phyloP scores from a whole-genome alignment of 53 echinoderm and acorn worm genomes.

The Crossaster papposus region DNA sequence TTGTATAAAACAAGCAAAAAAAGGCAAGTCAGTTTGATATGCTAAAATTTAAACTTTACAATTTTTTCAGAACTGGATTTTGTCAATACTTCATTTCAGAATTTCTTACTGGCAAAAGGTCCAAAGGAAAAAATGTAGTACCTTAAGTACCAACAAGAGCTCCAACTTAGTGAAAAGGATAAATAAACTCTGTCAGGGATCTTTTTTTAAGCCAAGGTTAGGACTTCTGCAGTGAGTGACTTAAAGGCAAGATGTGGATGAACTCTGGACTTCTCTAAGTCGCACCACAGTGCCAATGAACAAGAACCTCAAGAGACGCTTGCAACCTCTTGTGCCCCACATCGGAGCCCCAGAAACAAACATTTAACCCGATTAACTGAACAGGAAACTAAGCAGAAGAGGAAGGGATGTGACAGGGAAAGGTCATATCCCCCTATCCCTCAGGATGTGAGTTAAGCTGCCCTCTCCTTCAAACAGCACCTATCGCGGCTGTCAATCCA shows the following conservation, averaged over 20 bases:
- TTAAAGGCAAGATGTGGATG: too few species aligned
- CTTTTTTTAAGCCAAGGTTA: too few species aligned
- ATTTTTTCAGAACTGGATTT: too few species aligned
- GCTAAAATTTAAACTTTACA: not conserved
- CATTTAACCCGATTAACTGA: not conserved
- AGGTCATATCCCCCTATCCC: conserved; percentile 39
- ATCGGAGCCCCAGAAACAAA: not conserved
- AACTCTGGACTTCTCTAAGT: not conserved
- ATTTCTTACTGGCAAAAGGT: too few species aligned
- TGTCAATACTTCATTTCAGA: too few species aligned
- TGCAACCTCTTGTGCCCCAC: not conserved
- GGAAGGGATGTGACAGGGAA: conserved; percentile 17
- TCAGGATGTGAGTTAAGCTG: not conserved
- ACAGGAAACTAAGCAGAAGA: conserved; percentile 33
- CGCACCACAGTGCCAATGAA: not conserved
- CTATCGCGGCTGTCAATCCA: not conserved
- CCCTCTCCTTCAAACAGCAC: conserved; percentile 5
- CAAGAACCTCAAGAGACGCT: not conserved
- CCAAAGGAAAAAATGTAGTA: too few species aligned
- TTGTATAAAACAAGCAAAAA: too few species aligned
- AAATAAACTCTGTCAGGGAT: too few species aligned
- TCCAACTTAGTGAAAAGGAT: too few species aligned
- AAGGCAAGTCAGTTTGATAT: not conserved
- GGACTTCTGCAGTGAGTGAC: too few species aligned
- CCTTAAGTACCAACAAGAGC: too few species aligned